Percentiles rank a stretch among this genome's conserved stretches.
Evolutionary conservation across 2,113 vertebrate species (phyloP).

Genomic region (Papio anubis): DNA sequence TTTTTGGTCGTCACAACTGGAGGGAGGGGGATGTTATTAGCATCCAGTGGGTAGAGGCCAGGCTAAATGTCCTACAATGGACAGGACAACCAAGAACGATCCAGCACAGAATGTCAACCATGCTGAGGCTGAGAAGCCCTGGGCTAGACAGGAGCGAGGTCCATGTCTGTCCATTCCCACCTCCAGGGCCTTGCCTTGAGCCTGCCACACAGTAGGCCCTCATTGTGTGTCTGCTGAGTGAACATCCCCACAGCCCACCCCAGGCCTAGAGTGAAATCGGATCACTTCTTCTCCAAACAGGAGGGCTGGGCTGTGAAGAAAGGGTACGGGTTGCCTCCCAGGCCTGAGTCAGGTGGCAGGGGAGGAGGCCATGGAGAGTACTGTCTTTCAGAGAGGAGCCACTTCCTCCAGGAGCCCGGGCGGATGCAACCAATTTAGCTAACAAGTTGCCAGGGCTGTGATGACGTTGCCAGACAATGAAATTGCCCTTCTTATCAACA

Average conservation of each 20-base stretch:
- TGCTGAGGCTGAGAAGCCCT: rapidly evolving
- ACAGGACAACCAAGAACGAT: rapidly evolving
- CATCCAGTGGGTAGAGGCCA: neutral
- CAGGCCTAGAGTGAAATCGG: neutral
- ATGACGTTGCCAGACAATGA: constrained; percentile 55
- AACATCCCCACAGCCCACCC: rapidly evolving
- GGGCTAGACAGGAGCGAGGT: neutral
- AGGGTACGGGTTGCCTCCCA: neutral
- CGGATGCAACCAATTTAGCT: neutral
- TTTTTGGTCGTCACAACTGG: neutral
- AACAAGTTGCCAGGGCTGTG: constrained; percentile 40
- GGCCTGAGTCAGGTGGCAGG: neutral
- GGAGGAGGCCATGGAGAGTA: neutral
- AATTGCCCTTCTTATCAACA: constrained; percentile 25
- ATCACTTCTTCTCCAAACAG: neutral
- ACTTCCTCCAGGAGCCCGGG: constrained; percentile 8
- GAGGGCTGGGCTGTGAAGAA: neutral
- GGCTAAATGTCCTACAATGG: neutral
- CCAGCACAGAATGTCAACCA: rapidly evolving
- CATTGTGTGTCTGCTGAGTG: neutral
- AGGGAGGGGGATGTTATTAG: neutral
- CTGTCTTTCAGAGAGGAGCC: neutral
- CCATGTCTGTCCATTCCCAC: rapidly evolving
- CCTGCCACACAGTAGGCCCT: rapidly evolving
- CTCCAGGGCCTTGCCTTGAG: rapidly evolving